A percentile compares a stretch with the other conserved stretches of the same genome.
These are phyloP conservation scores for Percina caprodes DNA, from an alignment of 2,113 vertebrate genomes.

Conservation along the genomic window DNA sequence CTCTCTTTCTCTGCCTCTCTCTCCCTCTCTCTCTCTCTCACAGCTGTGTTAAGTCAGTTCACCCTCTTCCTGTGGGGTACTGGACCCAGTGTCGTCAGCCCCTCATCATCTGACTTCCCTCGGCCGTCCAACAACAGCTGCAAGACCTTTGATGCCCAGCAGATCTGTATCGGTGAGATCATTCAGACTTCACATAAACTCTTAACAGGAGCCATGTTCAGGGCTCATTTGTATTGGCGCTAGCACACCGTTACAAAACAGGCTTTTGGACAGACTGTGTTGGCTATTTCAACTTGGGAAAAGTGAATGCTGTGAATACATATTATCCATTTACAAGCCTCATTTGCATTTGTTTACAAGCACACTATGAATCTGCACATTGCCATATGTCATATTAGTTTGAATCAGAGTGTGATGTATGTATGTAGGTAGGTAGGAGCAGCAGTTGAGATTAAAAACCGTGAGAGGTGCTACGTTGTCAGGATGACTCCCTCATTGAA, in stretches of 20 bases:
- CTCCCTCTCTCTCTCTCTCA: neutral
- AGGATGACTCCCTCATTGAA: constrained; percentile 32
- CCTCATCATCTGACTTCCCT: constrained; percentile 84
- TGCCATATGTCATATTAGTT: constrained; percentile 62
- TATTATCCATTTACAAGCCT: constrained; percentile 41
- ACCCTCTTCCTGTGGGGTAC: constrained; percentile 93
- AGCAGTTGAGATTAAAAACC: constrained; percentile 50
- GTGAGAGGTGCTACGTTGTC: constrained; percentile 37
- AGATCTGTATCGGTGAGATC: constrained; percentile 96
- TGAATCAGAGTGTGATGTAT: constrained; percentile 26
- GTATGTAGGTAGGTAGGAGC: constrained; percentile 39
- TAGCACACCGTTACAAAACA: constrained; percentile 21
- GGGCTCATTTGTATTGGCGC: constrained; percentile 21
- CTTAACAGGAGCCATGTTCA: constrained; percentile 7
- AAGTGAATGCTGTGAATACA: constrained; percentile 51
- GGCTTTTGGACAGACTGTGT: constrained; percentile 30
- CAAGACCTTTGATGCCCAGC: constrained; percentile 93
- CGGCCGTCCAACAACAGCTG: constrained; percentile 93
- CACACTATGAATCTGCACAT: constrained; percentile 40
- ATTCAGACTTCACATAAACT: neutral
- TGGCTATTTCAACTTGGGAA: constrained; percentile 30
- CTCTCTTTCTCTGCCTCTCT: neutral
- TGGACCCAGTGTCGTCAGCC: constrained; percentile 79
- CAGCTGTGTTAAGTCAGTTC: constrained; percentile 94
- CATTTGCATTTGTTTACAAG: constrained; percentile 38